phyloP scores from a whole-genome alignment of 2,888 invertebrate genomes.

The Keiferia lycopersicella region DNA sequence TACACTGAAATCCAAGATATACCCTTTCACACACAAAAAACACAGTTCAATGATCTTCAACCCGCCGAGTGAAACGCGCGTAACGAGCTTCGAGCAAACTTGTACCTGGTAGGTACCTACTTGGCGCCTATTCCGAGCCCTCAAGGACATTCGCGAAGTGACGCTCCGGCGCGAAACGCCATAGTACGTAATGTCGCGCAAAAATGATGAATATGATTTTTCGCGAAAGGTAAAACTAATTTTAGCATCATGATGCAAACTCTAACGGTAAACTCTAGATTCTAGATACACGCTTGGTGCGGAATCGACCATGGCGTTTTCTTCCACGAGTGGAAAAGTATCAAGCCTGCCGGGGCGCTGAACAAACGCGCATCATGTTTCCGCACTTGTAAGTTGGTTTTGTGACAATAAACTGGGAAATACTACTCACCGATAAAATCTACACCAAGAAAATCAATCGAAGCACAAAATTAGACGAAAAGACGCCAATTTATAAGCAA shows the following conservation, averaged over 20 bases:
- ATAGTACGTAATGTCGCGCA: conserved; percentile 38
- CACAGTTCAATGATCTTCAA: conserved; percentile 26
- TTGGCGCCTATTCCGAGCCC: conserved; percentile 63
- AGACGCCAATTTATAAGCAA: conserved; percentile 72
- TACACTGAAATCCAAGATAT: conserved; percentile 44
- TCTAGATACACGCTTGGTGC: conserved; percentile 55
- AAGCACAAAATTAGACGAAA: conserved; percentile 56
- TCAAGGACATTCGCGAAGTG: conserved; percentile 60
- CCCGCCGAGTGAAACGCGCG: conserved; percentile 52
- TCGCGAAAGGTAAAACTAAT: conserved; percentile 35
- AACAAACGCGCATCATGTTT: conserved; percentile 14
- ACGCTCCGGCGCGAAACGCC: conserved; percentile 49
- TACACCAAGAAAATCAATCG: conserved; percentile 53
- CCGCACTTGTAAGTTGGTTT: neutral
- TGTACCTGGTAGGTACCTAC: conserved; percentile 47
- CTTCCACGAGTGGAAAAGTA: conserved; percentile 64
- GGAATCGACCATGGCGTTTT: conserved; percentile 70
- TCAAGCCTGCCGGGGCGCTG: conserved; percentile 36
- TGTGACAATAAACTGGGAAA: conserved; percentile 16
- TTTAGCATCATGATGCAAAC: conserved; percentile 38
- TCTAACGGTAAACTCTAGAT: conserved; percentile 59
- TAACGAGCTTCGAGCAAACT: conserved; percentile 22
- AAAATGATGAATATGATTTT: conserved; percentile 34
- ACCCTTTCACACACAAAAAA: conserved; percentile 23
- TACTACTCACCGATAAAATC: conserved; percentile 52